Base-by-base conservation (phyloP, 1,140 invertebrate genomes). In the Bombus waltoni region DNA sequence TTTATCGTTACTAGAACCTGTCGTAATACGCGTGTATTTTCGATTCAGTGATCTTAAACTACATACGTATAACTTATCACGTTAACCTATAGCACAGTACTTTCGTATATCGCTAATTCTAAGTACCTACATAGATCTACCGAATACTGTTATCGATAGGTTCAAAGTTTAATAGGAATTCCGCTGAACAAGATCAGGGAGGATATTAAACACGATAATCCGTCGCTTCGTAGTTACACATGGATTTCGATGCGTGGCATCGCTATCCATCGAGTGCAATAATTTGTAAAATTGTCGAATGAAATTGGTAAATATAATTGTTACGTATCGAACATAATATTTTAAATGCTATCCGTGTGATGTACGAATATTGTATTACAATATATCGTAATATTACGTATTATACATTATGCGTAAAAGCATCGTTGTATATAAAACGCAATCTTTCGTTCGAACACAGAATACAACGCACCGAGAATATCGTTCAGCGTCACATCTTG, bases 141-240 rank as follows among this genome's bases (percentile, higher is more conserved):
- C 22, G 32, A 68, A 22, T 9, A 22, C 32, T 9, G 32, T 8
- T 22, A 35, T 38, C 1, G 66, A 68, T 68, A 68, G 32, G 32
- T 68, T 18, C 32, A 10, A 68, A 70, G 35, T 38, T 70, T 38
- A 70, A 70, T 70, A 70, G 68, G 35, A 40, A 70, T 70, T 70
- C 25, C 68, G 38, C 1, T 70, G 10, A 68, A 68, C 22, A 9
- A 6, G 35, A 68, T 68, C 32, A 66, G n/a, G 13, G 35, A 53
- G 66, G 9, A 70, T 70, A 70, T 70, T 70, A 70, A 70, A 70
- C 68, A 38, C 22, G 22, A 22, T 38, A 70, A 70, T 70, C 35
- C 68, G 22, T 40, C 38, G 28, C 32, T 70, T 38, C 8, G 15
- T 38, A 40, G 35, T 11, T 6, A 15, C 35, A 25, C 32, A 25